These are phyloP conservation scores for Ceyx margarethae DNA, from an alignment of 2,113 vertebrate genomes.

Conservation along the genomic window DNA sequence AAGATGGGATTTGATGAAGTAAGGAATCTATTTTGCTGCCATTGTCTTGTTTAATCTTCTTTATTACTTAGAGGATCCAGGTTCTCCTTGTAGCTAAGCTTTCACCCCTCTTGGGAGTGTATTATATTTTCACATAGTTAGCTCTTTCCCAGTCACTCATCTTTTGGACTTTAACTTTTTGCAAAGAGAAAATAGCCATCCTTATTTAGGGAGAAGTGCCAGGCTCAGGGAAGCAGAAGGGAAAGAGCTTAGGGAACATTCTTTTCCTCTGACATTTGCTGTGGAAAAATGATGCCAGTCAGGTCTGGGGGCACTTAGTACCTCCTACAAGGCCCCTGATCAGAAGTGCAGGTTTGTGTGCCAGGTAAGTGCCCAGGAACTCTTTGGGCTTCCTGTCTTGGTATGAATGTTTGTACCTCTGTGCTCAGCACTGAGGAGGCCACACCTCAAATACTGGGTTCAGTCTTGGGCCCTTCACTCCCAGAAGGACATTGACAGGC, in stretches of 20 bases:
- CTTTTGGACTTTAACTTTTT: background rate
- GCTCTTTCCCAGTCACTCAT: background rate
- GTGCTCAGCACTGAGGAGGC: background rate
- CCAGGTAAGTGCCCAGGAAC: background rate
- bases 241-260: background rate
- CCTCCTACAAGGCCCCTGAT: background rate
- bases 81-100: background rate
- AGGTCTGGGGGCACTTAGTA: background rate
- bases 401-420: background rate
- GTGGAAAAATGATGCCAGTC: background rate
- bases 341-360: background rate
- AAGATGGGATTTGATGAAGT: conserved; percentile 94
- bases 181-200: background rate
- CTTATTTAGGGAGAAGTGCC: background rate
- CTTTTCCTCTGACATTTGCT: background rate
- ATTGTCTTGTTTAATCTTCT: background rate
- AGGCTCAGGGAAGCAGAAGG: background rate
- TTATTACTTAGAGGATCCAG: background rate
- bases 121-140: background rate
- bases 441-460: background rate
- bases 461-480: background rate
- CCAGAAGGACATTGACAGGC: background rate
- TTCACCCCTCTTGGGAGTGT: background rate
- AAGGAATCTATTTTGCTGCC: conserved; percentile 21
- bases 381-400: background rate